Conservation (phyloP, 30 jellyfish, hydroid and myxozoan genomes). For the Hydractinia symbiolongicarpus region DNA sequence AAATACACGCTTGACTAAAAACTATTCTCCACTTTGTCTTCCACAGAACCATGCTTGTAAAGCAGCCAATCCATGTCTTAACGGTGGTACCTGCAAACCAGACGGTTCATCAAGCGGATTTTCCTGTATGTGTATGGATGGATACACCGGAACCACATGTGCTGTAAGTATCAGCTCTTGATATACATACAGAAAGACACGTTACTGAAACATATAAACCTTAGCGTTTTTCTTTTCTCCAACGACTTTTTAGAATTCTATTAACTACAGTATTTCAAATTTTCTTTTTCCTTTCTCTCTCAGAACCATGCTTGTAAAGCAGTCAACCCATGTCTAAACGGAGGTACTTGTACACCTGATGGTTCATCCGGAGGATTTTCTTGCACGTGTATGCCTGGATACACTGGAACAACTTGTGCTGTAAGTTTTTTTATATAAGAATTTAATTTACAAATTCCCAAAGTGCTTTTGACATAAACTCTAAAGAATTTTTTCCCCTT, state of each 20-base stretch:
- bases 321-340: constrained; percentile 9
- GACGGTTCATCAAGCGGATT: constrained; percentile 38
- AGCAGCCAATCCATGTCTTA: constrained; percentile 52
- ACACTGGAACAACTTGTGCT: constrained; percentile 46
- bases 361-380: constrained; percentile 1
- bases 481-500: neutral
- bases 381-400: constrained; percentile 71
- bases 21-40: neutral
- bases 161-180: constrained; percentile 22
- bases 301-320: constrained; percentile 7
- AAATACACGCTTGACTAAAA: neutral
- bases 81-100: constrained; percentile 58
- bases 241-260: neutral
- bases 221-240: constrained; percentile 1
- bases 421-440: neutral
- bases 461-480: no score
- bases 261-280: neutral
- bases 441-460: no score
- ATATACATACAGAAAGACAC: neutral
- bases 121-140: constrained; percentile 54
- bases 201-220: neutral
- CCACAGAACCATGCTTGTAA: constrained; percentile 32
- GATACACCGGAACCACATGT: constrained; percentile 55
- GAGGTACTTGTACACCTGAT: constrained; percentile 10
- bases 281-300: neutral